Evolutionary conservation across 2,797 vertebrate genomes (phyloP).

Genomic region (Bothrops alternatus): DNA sequence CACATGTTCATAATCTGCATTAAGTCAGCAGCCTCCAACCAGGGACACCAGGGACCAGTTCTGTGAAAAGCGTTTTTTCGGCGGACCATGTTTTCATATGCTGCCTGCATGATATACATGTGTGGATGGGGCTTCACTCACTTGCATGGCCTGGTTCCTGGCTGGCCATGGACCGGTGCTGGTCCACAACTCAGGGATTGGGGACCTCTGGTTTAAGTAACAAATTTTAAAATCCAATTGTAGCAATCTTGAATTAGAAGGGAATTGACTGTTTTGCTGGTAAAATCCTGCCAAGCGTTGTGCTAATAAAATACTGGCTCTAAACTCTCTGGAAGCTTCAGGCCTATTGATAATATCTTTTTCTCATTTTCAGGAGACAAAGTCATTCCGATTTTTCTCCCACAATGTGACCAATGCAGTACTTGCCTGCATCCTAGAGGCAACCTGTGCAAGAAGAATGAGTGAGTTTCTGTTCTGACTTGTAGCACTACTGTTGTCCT

Average conservation of each 20-base stretch:
- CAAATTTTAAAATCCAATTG: not conserved
- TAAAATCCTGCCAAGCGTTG: not conserved
- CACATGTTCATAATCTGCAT: not conserved
- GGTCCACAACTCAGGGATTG: too few species aligned
- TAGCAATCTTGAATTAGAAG: not conserved
- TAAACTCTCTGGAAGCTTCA: not conserved
- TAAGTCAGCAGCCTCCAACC: not conserved
- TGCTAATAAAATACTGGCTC: not conserved
- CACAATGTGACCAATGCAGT: conserved; percentile 70
- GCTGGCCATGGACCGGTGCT: too few species aligned
- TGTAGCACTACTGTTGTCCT: not conserved
- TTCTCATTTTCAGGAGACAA: conserved; percentile 68
- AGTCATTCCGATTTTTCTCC: conserved; percentile 72
- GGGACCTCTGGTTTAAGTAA: not conserved
- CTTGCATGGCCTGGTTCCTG: too few species aligned
- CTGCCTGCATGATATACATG: not conserved
- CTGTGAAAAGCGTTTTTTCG: too few species aligned
- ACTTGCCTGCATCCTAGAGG: conserved; percentile 54
- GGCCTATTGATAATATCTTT: not conserved
- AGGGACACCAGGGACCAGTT: not conserved
- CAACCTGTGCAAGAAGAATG: conserved; percentile 57
- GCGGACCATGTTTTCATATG: not conserved
- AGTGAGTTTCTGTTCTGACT: conserved; percentile 59
- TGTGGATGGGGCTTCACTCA: too few species aligned
- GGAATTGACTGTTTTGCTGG: not conserved